phyloP scores from a whole-genome alignment of 2,888 invertebrate genomes.

The Spilarctia lutea region DNA sequence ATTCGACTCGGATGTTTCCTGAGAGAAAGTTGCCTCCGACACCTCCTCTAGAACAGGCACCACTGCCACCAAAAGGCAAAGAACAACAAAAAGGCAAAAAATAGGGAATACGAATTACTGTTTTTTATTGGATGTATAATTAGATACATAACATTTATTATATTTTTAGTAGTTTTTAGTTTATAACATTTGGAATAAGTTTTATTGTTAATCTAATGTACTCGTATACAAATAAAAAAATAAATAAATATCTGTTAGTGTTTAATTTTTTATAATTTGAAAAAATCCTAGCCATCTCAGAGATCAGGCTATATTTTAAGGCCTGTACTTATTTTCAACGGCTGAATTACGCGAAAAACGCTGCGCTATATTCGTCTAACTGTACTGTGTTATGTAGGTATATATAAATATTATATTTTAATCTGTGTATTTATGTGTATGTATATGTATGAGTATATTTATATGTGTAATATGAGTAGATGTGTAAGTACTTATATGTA shows the following conservation, averaged over 20 bases:
- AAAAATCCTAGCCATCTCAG: too few relatives aligned
- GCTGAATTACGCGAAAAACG: not conserved
- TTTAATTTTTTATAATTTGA: not conserved
- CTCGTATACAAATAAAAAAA: not conserved
- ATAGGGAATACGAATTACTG: not conserved
- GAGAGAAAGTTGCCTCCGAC: slow-evolving; percentile 67
- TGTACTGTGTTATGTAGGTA: too few relatives aligned
- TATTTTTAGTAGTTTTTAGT: not conserved
- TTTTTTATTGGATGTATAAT: not conserved
- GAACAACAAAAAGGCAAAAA: not conserved
- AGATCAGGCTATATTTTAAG: too few relatives aligned
- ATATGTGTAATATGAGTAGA: too few relatives aligned
- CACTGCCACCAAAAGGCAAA: not conserved
- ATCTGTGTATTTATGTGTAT: too few relatives aligned
- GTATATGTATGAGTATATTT: too few relatives aligned
- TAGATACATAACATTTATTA: not conserved
- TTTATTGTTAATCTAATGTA: slow-evolving; percentile 1
- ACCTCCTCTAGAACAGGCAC: slow-evolving; percentile 60
- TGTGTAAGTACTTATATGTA: too few relatives aligned
- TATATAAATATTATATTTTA: too few relatives aligned
- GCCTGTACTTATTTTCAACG: not conserved
- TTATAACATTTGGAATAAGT: not conserved
- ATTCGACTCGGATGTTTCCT: slow-evolving; percentile 70
- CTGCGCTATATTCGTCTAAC: not conserved
- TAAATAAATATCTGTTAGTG: not conserved